Percentiles rank a stretch among this genome's conserved stretches.
These are phyloP conservation scores for Agonopterix heracliana DNA, from an alignment of 2,888 invertebrate genomes.

Conservation along the genomic window DNA sequence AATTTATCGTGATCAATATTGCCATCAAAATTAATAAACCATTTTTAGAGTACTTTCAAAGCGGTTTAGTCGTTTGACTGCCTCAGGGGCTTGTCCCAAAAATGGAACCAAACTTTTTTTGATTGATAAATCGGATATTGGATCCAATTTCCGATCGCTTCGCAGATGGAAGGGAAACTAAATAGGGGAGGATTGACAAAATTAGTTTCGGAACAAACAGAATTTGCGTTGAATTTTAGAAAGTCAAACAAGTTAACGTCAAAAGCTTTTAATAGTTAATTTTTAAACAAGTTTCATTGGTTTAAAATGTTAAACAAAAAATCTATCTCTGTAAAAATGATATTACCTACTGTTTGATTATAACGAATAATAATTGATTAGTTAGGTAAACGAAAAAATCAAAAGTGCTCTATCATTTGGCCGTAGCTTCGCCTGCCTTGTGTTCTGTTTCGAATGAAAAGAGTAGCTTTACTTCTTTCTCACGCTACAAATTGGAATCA, in stretches of 20 bases:
- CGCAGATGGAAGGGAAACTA: slow-evolving; percentile 5
- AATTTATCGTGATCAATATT: background rate
- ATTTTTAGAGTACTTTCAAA: background rate
- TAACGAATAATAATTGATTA: too few relatives aligned
- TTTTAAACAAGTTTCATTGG: too few relatives aligned
- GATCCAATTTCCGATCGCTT: slow-evolving; percentile 16
- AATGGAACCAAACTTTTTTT: slow-evolving; percentile 11
- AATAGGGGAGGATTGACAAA: slow-evolving; percentile 5
- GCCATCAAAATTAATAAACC: background rate
- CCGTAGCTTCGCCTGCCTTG: too few relatives aligned
- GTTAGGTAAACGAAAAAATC: too few relatives aligned
- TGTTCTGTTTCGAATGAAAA: too few relatives aligned
- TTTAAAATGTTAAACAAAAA: too few relatives aligned
- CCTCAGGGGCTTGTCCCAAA: background rate
- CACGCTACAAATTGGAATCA: too few relatives aligned
- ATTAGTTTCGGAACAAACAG: slow-evolving; percentile 6
- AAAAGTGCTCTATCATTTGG: too few relatives aligned
- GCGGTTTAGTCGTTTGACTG: background rate
- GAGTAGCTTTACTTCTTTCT: too few relatives aligned
- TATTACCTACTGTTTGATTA: too few relatives aligned
- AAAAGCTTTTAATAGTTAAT: background rate
- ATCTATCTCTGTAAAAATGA: too few relatives aligned
- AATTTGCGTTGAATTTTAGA: slow-evolving; percentile 2
- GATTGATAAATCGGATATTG: slow-evolving; percentile 12
- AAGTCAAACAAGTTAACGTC: background rate